phyloP scores from a whole-genome alignment of 2,888 invertebrate species.

The Epinotia brunnichana region DNA sequence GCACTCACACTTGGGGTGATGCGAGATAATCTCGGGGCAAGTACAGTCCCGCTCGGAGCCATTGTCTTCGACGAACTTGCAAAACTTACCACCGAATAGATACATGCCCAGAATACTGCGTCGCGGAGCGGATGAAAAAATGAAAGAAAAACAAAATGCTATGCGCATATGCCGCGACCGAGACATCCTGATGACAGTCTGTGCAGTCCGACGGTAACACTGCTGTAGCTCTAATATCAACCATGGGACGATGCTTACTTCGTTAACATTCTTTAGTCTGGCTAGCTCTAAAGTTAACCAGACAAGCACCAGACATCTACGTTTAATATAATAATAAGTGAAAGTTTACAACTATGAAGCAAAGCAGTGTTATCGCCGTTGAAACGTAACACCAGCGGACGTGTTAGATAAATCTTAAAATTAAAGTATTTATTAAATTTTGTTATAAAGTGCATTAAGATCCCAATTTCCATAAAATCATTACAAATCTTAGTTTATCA shows the following conservation, averaged over 20 bases:
- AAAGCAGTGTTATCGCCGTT: constrained; percentile 80
- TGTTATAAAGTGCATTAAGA: constrained; percentile 77
- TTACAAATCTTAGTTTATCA: constrained; percentile 66
- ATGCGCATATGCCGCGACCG: constrained; percentile 80
- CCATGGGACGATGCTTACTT: constrained; percentile 21
- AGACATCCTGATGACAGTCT: constrained; percentile 68
- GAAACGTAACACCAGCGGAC: constrained; percentile 71
- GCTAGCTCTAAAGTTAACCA: constrained; percentile 17
- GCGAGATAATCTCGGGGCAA: constrained; percentile 95
- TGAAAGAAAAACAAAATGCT: constrained; percentile 83
- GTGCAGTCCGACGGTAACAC: constrained; percentile 76
- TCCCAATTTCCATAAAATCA: constrained; percentile 62
- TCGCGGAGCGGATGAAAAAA: constrained; percentile 78
- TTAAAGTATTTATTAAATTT: constrained; percentile 63
- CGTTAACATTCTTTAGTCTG: constrained; percentile 13
- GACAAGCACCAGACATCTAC: constrained; percentile 27
- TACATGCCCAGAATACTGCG: constrained; percentile 99
- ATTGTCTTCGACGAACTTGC: constrained; percentile 96
- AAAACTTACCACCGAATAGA: constrained; percentile 99
- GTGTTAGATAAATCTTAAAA: constrained; percentile 69
- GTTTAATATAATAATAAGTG: constrained; percentile 11
- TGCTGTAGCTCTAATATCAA: constrained; percentile 53
- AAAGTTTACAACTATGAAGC: constrained; percentile 50
- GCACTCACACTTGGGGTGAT: constrained; percentile 95
- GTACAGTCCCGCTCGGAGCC: constrained; percentile 94